These are phyloP conservation scores for Pygoscelis antarcticus DNA, from an alignment of 2,113 vertebrate genomes.

Conservation along the genomic window DNA sequence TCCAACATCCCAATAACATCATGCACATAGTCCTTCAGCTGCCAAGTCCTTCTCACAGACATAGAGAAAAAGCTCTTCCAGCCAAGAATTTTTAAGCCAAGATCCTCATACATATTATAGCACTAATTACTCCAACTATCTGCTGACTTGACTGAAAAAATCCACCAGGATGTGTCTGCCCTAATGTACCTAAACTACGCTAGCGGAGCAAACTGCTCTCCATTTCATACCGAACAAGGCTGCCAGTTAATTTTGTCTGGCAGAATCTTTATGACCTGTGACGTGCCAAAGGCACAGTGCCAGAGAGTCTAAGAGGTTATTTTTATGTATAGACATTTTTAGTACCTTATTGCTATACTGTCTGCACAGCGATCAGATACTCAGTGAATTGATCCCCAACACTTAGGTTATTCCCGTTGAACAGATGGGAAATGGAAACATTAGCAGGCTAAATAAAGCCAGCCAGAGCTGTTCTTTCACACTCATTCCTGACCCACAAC, in stretches of 20 bases:
- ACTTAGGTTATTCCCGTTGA: conserved; percentile 25
- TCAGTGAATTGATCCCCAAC: conserved; percentile 44
- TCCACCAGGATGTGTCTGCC: conserved; percentile 14
- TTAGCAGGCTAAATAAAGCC: conserved; percentile 36
- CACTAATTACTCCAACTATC: conserved; percentile 41
- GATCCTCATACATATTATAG: conserved; percentile 16
- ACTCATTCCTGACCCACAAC: neutral
- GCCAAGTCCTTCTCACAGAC: conserved; percentile 16
- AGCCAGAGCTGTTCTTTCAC: neutral
- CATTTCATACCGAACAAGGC: neutral
- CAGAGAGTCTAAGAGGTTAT: conserved; percentile 61
- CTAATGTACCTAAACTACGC: conserved; percentile 32
- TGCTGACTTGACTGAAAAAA: conserved; percentile 67
- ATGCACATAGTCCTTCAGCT: neutral
- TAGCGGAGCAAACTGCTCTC: conserved; percentile 20
- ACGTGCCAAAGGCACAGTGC: conserved; percentile 51
- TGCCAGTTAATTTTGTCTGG: conserved; percentile 54
- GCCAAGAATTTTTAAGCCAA: conserved; percentile 46
- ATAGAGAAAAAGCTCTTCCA: conserved; percentile 1
- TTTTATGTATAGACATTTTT: conserved; percentile 69
- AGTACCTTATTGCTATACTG: conserved; percentile 58
- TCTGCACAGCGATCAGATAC: neutral
- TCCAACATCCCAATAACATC: conserved; percentile 41
- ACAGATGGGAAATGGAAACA: conserved; percentile 47
- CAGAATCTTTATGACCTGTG: conserved; percentile 44